Evolutionary conservation across 2,113 vertebrate genomes (phyloP).

Genomic region (Pao palembangensis): DNA sequence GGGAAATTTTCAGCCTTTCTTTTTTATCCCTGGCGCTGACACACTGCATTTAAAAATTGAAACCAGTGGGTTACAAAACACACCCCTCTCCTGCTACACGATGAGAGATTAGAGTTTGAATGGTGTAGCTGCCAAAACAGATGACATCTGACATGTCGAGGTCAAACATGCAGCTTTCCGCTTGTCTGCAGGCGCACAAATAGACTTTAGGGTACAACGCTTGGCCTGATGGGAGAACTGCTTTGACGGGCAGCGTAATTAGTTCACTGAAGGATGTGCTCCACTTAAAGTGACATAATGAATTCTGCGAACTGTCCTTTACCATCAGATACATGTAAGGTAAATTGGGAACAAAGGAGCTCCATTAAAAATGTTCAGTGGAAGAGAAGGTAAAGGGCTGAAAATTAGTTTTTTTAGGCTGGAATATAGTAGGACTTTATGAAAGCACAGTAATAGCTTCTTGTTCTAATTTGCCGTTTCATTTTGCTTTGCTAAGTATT

Average conservation of each 20-base stretch:
- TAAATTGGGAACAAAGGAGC: conserved; percentile 35
- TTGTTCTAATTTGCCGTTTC: no score
- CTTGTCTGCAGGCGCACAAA: conserved; percentile 36
- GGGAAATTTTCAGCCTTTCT: not conserved
- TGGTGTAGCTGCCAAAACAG: conserved; percentile 29
- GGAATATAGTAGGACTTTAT: no score
- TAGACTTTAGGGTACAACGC: conserved; percentile 28
- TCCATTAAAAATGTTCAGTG: conserved; percentile 35
- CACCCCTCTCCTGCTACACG: not conserved
- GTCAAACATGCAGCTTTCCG: conserved; percentile 34
- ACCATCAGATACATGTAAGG: conserved; percentile 54
- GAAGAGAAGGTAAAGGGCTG: no score
- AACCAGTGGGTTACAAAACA: conserved; percentile 2
- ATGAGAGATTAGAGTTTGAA: conserved; percentile 29
- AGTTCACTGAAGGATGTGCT: conserved; percentile 55
- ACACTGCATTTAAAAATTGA: conserved; percentile 1
- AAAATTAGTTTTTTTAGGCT: no score
- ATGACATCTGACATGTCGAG: conserved; percentile 46
- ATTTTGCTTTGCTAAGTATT: no score
- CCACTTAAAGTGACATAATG: conserved; percentile 53
- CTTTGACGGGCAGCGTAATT: conserved; percentile 63
- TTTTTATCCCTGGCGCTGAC: not conserved
- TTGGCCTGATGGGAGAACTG: conserved; percentile 14
- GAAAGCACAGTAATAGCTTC: no score
- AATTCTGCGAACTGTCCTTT: conserved; percentile 44